A percentile compares a stretch with the other conserved stretches of the same genome.
phyloP scores from a whole-genome alignment of 2,113 vertebrate genomes.

The Coptodon bakossiorum region DNA sequence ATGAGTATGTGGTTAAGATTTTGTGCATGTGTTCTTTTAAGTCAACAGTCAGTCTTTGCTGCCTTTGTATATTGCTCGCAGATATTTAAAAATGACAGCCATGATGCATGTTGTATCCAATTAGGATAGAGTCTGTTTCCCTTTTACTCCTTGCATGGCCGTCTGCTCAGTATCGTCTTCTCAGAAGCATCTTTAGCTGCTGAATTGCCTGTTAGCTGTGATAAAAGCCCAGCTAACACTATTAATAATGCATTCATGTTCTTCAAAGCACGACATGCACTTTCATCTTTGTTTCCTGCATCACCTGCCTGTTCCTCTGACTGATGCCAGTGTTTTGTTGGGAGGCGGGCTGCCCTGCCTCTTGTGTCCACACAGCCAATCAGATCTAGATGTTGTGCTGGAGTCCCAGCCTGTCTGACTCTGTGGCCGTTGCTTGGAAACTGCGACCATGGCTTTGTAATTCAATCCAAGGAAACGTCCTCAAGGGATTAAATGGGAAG shows the following conservation, averaged over 20 bases:
- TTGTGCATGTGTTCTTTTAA: neutral
- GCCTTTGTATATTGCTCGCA: neutral
- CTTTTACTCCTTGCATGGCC: neutral
- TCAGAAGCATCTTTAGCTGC: neutral
- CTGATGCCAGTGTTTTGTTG: neutral
- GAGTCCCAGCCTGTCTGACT: neutral
- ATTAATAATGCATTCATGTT: neutral
- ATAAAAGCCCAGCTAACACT: conserved; percentile 1
- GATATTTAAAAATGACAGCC: neutral
- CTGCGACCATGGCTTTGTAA: conserved; percentile 33
- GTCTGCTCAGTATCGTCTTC: neutral
- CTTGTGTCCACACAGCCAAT: conserved; percentile 23
- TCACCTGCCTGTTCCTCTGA: conserved; percentile 6
- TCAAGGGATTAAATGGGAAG: conserved; percentile 9
- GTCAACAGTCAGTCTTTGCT: neutral
- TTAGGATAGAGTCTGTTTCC: neutral
- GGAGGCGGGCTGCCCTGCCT: neutral
- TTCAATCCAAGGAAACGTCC: conserved; percentile 19
- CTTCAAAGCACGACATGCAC: conserved; percentile 30
- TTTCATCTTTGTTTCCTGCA: conserved; percentile 35
- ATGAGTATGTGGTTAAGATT: neutral
- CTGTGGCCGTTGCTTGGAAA: conserved; percentile 56
- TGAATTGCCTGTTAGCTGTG: neutral
- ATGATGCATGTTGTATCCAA: neutral
- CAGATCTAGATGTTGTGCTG: neutral